Evolutionary conservation across 2,113 vertebrate genomes (phyloP).

Genomic region (Rhynchopsitta pachyrhyncha): DNA sequence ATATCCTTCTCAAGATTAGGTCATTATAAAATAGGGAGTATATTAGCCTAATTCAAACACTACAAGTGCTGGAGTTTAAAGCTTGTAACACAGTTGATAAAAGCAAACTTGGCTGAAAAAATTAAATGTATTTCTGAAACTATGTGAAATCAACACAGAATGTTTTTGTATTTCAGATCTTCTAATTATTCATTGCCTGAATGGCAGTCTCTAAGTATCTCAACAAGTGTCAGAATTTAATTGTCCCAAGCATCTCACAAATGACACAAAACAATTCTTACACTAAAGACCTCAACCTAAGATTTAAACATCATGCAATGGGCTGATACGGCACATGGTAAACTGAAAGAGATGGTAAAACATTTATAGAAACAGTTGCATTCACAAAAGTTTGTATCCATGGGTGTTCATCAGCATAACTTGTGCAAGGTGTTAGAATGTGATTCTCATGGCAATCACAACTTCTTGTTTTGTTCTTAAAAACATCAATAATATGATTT

Average conservation of each 20-base stretch:
- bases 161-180: neutral
- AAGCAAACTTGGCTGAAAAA: neutral
- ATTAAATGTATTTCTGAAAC: neutral
- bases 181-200: neutral
- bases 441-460: no score
- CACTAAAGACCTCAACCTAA: neutral
- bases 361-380: no score
- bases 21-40: neutral
- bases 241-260: neutral
- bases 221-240: neutral
- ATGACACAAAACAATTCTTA: neutral
- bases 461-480: no score
- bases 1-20: neutral
- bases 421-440: no score
- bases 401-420: no score
- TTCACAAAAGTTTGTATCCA: no score
- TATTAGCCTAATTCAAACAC: neutral
- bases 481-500: no score
- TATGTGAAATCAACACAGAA: neutral
- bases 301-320: neutral
- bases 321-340: neutral
- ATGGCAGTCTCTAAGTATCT: neutral
- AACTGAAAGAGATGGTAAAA: no score
- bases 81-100: neutral
- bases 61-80: neutral